Base-by-base conservation (phyloP, 2,888 invertebrate genomes). In the Flabesymbios commensalis region DNA sequence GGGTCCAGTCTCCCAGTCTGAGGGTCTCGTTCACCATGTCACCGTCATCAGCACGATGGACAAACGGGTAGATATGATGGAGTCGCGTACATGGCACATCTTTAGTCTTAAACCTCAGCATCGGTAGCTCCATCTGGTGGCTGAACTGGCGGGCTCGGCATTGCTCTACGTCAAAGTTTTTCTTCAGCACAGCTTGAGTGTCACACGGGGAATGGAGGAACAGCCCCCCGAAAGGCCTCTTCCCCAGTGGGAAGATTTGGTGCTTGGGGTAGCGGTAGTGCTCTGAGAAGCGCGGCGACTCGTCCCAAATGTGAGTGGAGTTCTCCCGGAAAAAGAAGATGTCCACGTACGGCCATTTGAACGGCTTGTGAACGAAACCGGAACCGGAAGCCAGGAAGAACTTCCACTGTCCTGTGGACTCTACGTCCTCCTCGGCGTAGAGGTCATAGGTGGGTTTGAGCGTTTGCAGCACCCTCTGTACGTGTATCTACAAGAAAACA, bases 311-410 rank as follows among this genome's bases (percentile, higher is more conserved):
- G 53, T 65, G 69, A 14, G 69, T 70, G 26, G 22, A 51, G 36
- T 69, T 70, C 52, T 70, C 65, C 10, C 48, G 29, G 52, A 52
- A 70, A 57, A 70, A 70, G 41, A 65, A 65, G 29, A 70, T 65
- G 57, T 70, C 70, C 17, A 70, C 39, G 51, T 70, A 70, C 5
- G 70, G 70, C 67, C 65, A 70, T 17, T 48, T 42, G 69, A 69
- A 70, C 10, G 63, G 62, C 47, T 65, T 68, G 0, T 41, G 33
- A n/a, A n/a, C n/a, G n/a, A n/a, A n/a, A n/a, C n/a, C n/a, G n/a
- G n/a, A n/a, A n/a, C n/a, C n/a, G n/a, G n/a, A n/a, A n/a, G n/a
- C n/a, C n/a, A n/a, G n/a, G n/a, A n/a, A n/a, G n/a, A n/a, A n/a
- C n/a, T n/a, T n/a, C n/a, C n/a, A n/a, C n/a, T n/a, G n/a, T n/a